phyloP scores from a whole-genome alignment of 2,888 invertebrate genomes.

The Andrena hattorfiana region DNA sequence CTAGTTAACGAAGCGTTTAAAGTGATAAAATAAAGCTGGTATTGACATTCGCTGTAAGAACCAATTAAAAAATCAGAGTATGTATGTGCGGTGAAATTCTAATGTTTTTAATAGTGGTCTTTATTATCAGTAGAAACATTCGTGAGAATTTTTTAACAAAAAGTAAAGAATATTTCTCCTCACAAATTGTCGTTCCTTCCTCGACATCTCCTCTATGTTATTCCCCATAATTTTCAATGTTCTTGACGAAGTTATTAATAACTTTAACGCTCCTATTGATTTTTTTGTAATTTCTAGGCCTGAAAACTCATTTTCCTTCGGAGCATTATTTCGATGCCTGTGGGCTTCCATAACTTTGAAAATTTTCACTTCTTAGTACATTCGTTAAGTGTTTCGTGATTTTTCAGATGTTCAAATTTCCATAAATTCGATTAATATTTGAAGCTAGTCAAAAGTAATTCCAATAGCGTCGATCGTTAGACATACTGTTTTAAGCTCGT shows the following conservation, averaged over 20 bases:
- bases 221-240: conserved; percentile 43
- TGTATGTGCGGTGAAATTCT: too few relatives aligned
- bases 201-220: conserved; percentile 6
- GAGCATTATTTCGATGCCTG: conserved; percentile 19
- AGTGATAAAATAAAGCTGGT: too few relatives aligned
- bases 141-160: neutral
- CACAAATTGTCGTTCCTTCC: neutral
- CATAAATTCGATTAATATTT: neutral
- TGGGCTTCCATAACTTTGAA: conserved; percentile 13
- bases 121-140: neutral
- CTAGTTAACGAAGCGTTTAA: too few relatives aligned
- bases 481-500: neutral
- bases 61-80: too few relatives aligned
- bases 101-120: too few relatives aligned
- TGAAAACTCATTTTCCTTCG: conserved; percentile 39
- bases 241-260: conserved; percentile 52
- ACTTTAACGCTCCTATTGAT: conserved; percentile 49
- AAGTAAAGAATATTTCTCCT: neutral
- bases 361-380: neutral
- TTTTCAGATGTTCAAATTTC: neutral
- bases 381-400: neutral
- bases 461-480: neutral
- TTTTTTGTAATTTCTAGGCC: conserved; percentile 55
- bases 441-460: neutral
- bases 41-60: too few relatives aligned